These are phyloP conservation scores for Poecilia gillii DNA, from an alignment of 2,797 vertebrate species.

Conservation along the genomic window DNA sequence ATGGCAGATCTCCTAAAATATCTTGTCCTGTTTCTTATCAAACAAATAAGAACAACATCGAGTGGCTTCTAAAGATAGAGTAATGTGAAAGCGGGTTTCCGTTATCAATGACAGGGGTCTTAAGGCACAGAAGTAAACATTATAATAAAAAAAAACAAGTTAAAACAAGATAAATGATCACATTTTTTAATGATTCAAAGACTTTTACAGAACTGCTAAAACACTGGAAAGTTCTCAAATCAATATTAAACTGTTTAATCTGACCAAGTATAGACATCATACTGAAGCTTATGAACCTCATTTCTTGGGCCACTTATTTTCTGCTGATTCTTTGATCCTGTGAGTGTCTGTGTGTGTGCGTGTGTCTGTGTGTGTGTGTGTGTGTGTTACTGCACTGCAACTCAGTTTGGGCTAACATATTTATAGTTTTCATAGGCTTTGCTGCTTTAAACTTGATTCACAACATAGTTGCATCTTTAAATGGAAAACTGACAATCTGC, in stretches of 20 bases:
- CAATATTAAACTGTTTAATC: constrained; percentile 67
- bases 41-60: not conserved
- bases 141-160: constrained; percentile 18
- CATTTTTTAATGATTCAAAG: not conserved
- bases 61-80: not conserved
- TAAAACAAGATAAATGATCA: not conserved
- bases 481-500: not conserved
- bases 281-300: constrained; percentile 61
- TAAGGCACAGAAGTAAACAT: constrained; percentile 22
- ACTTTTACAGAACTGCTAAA: constrained; percentile 28
- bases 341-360: too few relatives aligned
- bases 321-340: constrained; percentile 2
- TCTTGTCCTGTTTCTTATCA: not conserved
- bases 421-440: not conserved
- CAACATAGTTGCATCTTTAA: not conserved
- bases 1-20: too few relatives aligned
- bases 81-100: not conserved
- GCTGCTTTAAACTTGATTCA: not conserved
- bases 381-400: constrained; percentile 15
- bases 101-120: not conserved
- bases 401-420: constrained; percentile 26
- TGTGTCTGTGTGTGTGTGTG: not conserved
- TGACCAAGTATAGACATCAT: constrained; percentile 61
- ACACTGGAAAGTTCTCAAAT: constrained; percentile 53
- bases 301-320: constrained; percentile 55